Conservation (phyloP, 2,797 vertebrate species). For the Silurus lanzhouensis region DNA sequence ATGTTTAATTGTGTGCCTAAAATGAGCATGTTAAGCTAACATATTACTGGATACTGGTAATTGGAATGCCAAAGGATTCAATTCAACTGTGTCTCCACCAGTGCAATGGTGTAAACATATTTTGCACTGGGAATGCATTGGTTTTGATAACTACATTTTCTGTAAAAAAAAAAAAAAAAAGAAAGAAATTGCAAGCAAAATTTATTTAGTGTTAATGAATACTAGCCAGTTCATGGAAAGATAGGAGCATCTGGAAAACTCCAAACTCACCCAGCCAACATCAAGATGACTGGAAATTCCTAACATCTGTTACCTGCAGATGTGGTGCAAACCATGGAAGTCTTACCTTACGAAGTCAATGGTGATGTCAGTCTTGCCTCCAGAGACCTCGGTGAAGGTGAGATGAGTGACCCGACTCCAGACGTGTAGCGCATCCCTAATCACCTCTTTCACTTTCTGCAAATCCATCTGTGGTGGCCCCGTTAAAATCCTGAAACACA, state of each 20-base stretch:
- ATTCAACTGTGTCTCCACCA: not conserved
- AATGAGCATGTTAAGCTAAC: not conserved
- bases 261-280: not conserved
- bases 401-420: slow-evolving; percentile 92
- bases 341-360: slow-evolving; percentile 90
- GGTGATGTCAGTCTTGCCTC: slow-evolving; percentile 85
- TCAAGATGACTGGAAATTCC: slow-evolving; percentile 22
- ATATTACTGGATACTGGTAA: not conserved
- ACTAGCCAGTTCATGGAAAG: not conserved
- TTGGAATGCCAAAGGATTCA: not conserved
- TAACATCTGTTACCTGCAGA: not conserved
- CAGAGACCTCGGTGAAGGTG: slow-evolving; percentile 86
- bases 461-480: slow-evolving; percentile 87
- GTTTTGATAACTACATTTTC: not conserved
- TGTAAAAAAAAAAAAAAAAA: not conserved
- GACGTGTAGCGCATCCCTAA: slow-evolving; percentile 84
- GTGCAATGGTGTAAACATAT: not conserved
- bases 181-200: not conserved
- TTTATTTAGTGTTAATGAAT: not conserved
- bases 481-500: slow-evolving; percentile 74
- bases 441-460: slow-evolving; percentile 80
- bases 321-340: not conserved
- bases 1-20: not conserved
- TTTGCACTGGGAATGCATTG: not conserved
- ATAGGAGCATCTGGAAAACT: slow-evolving; percentile 1